Evolutionary conservation across 2,888 invertebrate genomes (phyloP).

Genomic region (Mellilla xanthometata): DNA sequence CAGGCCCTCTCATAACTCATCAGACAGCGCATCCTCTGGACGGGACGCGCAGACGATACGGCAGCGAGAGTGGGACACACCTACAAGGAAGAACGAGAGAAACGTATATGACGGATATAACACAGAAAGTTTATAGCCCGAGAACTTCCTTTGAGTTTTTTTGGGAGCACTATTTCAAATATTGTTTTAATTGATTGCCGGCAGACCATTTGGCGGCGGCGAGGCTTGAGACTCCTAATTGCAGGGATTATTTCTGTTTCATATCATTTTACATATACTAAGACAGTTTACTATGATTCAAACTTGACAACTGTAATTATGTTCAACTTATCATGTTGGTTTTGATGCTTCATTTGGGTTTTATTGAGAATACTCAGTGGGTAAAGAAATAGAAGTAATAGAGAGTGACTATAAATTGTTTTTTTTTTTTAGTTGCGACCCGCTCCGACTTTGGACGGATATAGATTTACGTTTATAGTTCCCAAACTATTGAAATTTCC

Average conservation of each 20-base stretch:
- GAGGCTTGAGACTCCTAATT: conserved; percentile 58
- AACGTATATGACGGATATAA: conserved; percentile 49
- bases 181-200: conserved; percentile 81
- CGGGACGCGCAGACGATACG: conserved; percentile 70
- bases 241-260: conserved; percentile 58
- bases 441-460: no score
- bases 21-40: conserved; percentile 56
- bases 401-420: not conserved
- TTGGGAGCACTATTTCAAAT: conserved; percentile 77
- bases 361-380: conserved; percentile 15
- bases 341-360: conserved; percentile 40
- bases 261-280: conserved; percentile 54
- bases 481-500: no score
- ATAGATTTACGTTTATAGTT: no score
- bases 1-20: conserved; percentile 69
- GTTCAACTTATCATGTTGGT: conserved; percentile 56
- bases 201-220: conserved; percentile 74
- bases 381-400: conserved; percentile 15
- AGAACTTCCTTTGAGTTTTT: conserved; percentile 73
- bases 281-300: conserved; percentile 44
- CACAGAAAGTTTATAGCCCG: conserved; percentile 71
- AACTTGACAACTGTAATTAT: conserved; percentile 60
- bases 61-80: conserved; percentile 53
- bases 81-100: conserved; percentile 39
- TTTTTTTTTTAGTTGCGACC: no score